phyloP scores from a whole-genome alignment of 2,888 invertebrate genomes.

The Lumbricus terrestris region DNA sequence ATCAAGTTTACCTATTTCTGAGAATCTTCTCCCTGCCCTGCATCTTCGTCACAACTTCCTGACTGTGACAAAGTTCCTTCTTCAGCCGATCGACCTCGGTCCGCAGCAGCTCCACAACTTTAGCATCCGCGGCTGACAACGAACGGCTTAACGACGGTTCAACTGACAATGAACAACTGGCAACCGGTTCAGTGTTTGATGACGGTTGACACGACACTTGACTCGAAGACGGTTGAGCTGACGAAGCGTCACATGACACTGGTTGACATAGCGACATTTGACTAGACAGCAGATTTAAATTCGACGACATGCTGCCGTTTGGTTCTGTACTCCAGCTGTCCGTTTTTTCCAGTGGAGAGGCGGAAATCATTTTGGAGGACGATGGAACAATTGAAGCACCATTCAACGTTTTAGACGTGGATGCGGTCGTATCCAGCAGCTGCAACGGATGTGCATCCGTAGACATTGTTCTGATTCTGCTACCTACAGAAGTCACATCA shows the following conservation, averaged over 20 bases:
- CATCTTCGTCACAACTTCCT: slow-evolving; percentile 55
- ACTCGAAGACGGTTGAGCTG: neutral
- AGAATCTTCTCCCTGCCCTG: slow-evolving; percentile 61
- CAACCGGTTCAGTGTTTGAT: neutral
- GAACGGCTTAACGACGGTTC: neutral
- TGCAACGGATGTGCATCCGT: neutral
- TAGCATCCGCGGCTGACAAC: neutral
- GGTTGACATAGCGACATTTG: neutral
- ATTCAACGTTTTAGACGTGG: neutral
- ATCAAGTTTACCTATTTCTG: slow-evolving; percentile 54
- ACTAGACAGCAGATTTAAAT: neutral
- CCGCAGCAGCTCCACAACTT: slow-evolving; percentile 42
- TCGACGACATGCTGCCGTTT: neutral
- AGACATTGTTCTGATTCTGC: slow-evolving; percentile 3
- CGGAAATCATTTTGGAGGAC: neutral
- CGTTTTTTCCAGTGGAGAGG: neutral
- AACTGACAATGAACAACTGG: neutral
- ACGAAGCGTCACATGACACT: neutral
- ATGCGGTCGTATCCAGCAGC: neutral
- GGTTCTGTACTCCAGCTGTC: neutral
- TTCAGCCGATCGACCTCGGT: slow-evolving; percentile 60
- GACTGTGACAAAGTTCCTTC: slow-evolving; percentile 60
- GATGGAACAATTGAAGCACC: neutral
- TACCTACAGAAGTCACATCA: neutral
- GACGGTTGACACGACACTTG: neutral